Base-by-base conservation (phyloP, 2,113 vertebrate species). In the Chaetorhynchus papuensis region DNA sequence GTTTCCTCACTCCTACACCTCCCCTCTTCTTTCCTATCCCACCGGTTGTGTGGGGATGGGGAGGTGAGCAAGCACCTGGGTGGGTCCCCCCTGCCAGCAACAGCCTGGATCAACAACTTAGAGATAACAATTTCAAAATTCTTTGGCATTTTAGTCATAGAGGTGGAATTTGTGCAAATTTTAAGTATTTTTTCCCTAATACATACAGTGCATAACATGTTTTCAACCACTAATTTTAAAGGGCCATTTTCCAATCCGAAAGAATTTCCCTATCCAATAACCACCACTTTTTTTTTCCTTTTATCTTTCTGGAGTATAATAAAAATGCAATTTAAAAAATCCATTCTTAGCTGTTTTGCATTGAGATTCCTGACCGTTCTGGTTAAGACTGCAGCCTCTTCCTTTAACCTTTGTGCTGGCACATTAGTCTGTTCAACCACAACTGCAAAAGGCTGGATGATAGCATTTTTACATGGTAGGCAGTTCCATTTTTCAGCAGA, bases 31-130 rank as follows among this genome's bases (percentile, higher is more conserved):
- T 6, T 71, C 31, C 24, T 2, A 0, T 71, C 4, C 44, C 30
- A 33, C 11, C 44, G 17, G 15, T 5, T 33, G 8, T 37, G 26
- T 16, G 4, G 3, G 3, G 23, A 13, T 2, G 2, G 4, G 4
- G 15, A 79, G 7, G 7, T 33, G 11, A 77, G 17, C 11, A 60
- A 52, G 3, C 3, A 2, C 6, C 22, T 86, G 37, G 6, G 5
- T 65, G 8, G 10, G 7, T 80, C 45, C 31, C 37, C 45, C 17
- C 31, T 86, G 28, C 11, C 45, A 42, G 7, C 26, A 61, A 27
- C 8, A 45, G 26, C 7, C 56, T 82, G 9, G 22, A 23, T 31
- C 33, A 87, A 41, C 22, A 59, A n/a, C 23, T 6, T 5, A 5
- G n/a, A 52, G 23, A 37, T 0, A 56, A 6, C 0, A 59, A 14